Percentiles rank a stretch among this genome's conserved stretches.
Evolutionary conservation across 2,888 invertebrate genomes (phyloP).

Genomic region (Drosophila paucipuncta): DNA sequence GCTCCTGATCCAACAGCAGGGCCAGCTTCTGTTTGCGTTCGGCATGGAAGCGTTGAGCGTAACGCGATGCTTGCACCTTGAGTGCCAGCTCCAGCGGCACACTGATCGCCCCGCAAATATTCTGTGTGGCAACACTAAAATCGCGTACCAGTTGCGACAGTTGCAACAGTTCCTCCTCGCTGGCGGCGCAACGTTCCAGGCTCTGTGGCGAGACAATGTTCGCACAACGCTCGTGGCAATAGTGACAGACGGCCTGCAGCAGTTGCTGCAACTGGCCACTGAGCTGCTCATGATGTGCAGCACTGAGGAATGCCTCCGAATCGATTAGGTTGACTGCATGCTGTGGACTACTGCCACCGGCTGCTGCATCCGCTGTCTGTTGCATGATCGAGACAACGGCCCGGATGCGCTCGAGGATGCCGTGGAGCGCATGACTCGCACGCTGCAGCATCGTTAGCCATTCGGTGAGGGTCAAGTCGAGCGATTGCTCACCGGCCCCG

Average conservation of each 20-base stretch:
- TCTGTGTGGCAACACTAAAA: constrained; percentile 92
- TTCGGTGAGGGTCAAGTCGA: constrained; percentile 88
- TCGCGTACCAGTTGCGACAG: constrained; percentile 91
- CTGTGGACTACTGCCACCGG: constrained; percentile 85
- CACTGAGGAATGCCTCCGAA: constrained; percentile 89
- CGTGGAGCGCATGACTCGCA: constrained; percentile 88
- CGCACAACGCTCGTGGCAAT: constrained; percentile 96
- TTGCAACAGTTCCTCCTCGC: constrained; percentile 90
- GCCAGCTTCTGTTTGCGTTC: constrained; percentile 94
- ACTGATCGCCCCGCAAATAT: constrained; percentile 90
- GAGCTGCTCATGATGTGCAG: constrained; percentile 89
- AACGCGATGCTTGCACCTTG: constrained; percentile 95
- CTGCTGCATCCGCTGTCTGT: constrained; percentile 90
- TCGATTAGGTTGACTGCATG: constrained; percentile 87
- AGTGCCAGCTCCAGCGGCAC: constrained; percentile 92
- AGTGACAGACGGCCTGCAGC: constrained; percentile 93
- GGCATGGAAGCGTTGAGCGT: constrained; percentile 95
- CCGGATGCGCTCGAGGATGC: constrained; percentile 91
- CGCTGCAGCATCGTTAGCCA: constrained; percentile 90
- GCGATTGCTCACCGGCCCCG: constrained; percentile 85
- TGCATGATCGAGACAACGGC: constrained; percentile 91
- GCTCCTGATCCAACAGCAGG: constrained; percentile 93
- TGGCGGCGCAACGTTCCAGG: constrained; percentile 89
- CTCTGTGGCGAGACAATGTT: constrained; percentile 93
- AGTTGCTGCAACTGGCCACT: constrained; percentile 91